phyloP scores from a whole-genome alignment of 1,140 invertebrate species.

The Manduca sexta region DNA sequence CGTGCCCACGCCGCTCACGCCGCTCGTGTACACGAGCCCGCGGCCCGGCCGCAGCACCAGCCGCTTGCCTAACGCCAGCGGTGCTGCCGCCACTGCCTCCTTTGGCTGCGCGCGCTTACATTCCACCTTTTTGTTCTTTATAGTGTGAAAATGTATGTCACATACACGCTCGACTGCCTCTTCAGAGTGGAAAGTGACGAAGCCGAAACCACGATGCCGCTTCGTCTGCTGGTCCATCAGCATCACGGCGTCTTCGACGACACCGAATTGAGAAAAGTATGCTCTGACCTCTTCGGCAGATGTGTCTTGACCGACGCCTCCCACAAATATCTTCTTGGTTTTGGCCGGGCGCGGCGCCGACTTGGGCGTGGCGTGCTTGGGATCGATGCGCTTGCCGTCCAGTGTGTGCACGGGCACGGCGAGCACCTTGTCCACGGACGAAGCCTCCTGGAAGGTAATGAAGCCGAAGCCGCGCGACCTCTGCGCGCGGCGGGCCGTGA shows the following conservation, averaged over 20 bases:
- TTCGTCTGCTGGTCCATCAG: slow-evolving; percentile 96
- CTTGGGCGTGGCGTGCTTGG: slow-evolving; percentile 93
- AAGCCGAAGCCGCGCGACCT: slow-evolving; percentile 94
- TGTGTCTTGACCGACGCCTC: slow-evolving; percentile 93
- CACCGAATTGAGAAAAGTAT: slow-evolving; percentile 93
- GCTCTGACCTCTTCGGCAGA: slow-evolving; percentile 92
- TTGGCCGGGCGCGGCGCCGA: slow-evolving; percentile 90
- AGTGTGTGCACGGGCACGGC: slow-evolving; percentile 88
- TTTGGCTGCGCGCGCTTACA: slow-evolving; percentile 95
- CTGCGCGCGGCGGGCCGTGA: slow-evolving; percentile 73
- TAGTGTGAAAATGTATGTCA: slow-evolving; percentile 94
- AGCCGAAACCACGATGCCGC: slow-evolving; percentile 91
- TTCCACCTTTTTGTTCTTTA: slow-evolving; percentile 95
- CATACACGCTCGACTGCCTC: slow-evolving; percentile 93
- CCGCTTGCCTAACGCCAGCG: slow-evolving; percentile 61
- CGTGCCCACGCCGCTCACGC: slow-evolving; percentile 61
- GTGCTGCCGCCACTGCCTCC: slow-evolving; percentile 83
- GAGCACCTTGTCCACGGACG: slow-evolving; percentile 91
- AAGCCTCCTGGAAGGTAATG: slow-evolving; percentile 92
- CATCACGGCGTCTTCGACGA: slow-evolving; percentile 94
- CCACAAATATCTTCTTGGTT: slow-evolving; percentile 94
- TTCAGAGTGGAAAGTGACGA: slow-evolving; percentile 94
- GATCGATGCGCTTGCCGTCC: slow-evolving; percentile 96
- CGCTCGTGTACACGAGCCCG: slow-evolving; percentile 40
- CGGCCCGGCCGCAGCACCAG: slow-evolving; percentile 56